phyloP scores from a whole-genome alignment of 2,797 vertebrate genomes.

The Protonibea diacanthus region DNA sequence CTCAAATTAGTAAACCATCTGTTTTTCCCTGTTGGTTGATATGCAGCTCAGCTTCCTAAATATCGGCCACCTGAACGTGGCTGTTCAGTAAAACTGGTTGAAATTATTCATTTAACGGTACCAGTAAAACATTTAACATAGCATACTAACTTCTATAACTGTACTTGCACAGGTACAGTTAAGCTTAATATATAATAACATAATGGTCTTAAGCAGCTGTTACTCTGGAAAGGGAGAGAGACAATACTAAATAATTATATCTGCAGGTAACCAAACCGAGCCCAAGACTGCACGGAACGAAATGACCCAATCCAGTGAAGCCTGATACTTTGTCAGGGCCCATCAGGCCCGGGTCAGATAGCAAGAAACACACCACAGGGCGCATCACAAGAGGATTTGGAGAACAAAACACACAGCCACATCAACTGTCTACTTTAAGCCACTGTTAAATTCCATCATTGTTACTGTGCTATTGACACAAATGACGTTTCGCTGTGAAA shows the following conservation, averaged over 20 bases:
- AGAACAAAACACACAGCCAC: background rate
- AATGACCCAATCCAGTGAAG: background rate
- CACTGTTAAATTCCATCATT: background rate
- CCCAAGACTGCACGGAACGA: background rate
- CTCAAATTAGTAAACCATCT: background rate
- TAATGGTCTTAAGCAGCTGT: background rate
- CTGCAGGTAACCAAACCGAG: background rate
- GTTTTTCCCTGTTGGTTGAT: background rate
- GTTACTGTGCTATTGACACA: background rate
- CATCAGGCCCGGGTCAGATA: background rate
- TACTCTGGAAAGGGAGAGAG: background rate
- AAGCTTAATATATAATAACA: background rate
- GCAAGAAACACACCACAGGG: slow-evolving; percentile 2
- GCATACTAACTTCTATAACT: background rate
- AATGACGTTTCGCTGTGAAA: background rate
- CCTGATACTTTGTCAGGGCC: background rate
- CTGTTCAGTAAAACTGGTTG: too few relatives aligned
- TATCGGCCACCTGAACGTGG: background rate
- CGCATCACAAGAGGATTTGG: background rate
- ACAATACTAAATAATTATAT: background rate
- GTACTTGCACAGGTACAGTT: background rate
- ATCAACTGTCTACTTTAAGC: background rate
- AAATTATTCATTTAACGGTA: too few relatives aligned
- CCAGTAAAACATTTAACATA: background rate
- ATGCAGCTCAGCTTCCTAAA: background rate